Evolutionary conservation across 1,140 invertebrate genomes (phyloP).

Genomic region (Drosophila simulans): DNA sequence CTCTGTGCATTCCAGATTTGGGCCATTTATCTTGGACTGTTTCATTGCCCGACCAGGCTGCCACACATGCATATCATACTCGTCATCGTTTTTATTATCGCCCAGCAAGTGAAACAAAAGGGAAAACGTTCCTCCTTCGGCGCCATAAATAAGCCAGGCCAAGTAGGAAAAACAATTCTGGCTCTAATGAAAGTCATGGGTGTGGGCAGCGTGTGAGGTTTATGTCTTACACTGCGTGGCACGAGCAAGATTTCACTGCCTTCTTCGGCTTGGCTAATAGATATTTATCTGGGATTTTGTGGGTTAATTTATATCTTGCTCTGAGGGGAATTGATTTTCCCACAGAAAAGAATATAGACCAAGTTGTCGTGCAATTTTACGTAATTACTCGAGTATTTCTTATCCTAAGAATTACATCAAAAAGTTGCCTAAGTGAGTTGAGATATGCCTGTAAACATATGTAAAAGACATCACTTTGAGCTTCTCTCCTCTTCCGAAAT

Average conservation of each 20-base stretch:
- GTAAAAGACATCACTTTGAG: constrained; percentile 19
- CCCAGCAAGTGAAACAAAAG: constrained; percentile 35
- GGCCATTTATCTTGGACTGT: constrained; percentile 54
- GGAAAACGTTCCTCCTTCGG: not conserved
- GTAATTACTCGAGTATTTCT: constrained; percentile 22
- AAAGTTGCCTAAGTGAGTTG: constrained; percentile 37
- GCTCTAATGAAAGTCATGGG: constrained; percentile 49
- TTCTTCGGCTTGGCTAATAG: constrained; percentile 41
- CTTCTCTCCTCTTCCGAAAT: not conserved
- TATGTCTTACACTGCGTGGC: constrained; percentile 38
- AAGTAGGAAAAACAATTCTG: constrained; percentile 49
- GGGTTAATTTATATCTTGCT: constrained; percentile 27
- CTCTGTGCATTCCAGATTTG: constrained; percentile 6
- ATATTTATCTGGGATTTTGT: constrained; percentile 47
- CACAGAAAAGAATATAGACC: constrained; percentile 18
- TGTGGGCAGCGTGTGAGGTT: constrained; percentile 40
- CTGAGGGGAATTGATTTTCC: constrained; percentile 33
- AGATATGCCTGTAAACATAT: constrained; percentile 40
- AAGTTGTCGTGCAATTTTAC: constrained; percentile 27
- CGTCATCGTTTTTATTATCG: constrained; percentile 61
- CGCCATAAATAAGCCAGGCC: constrained; percentile 44
- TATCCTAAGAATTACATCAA: constrained; percentile 22
- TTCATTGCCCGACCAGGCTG: constrained; percentile 31
- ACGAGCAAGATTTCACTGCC: constrained; percentile 44
- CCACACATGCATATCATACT: constrained; percentile 65